These are phyloP conservation scores for Psococerastis gibbosa DNA, from an alignment of 2,888 invertebrate genomes.

Conservation along the genomic window DNA sequence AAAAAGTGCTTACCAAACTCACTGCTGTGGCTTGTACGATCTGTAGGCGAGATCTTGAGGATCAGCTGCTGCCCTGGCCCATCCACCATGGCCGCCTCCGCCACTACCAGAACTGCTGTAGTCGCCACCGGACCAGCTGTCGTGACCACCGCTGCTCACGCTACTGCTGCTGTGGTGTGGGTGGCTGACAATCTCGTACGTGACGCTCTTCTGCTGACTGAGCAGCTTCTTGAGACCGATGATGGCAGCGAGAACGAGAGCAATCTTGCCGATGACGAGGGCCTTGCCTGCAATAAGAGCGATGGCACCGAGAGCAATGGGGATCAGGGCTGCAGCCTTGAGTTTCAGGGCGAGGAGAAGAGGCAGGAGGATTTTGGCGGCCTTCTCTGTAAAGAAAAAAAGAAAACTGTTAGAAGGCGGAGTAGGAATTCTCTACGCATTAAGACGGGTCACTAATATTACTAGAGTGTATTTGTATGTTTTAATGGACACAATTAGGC, in stretches of 20 bases:
- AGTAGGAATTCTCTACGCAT: neutral
- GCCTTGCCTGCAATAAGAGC: conserved; percentile 76
- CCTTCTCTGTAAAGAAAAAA: conserved; percentile 33
- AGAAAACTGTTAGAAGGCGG: conserved; percentile 3
- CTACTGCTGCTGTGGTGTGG: conserved; percentile 57
- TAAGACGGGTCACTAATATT: neutral
- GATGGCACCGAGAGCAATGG: conserved; percentile 59
- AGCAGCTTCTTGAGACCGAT: conserved; percentile 69
- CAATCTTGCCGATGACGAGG: conserved; percentile 64
- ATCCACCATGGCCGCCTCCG: conserved; percentile 34
- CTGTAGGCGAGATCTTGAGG: conserved; percentile 64
- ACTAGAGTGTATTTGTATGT: too few species aligned
- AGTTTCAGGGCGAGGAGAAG: conserved; percentile 53
- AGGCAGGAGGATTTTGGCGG: conserved; percentile 56
- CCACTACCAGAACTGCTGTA: conserved; percentile 29
- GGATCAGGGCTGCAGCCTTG: conserved; percentile 61
- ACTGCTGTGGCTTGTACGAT: conserved; percentile 38
- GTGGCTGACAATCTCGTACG: conserved; percentile 72
- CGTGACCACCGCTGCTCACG: conserved; percentile 39
- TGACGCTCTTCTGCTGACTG: conserved; percentile 60
- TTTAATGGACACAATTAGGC: too few species aligned
- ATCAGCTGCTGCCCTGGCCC: conserved; percentile 48
- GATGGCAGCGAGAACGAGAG: conserved; percentile 61
- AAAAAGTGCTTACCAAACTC: neutral
- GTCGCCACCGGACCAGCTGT: conserved; percentile 33